These are phyloP conservation scores for Selenia dentaria DNA, from an alignment of 2,888 invertebrate genomes.

Conservation along the genomic window DNA sequence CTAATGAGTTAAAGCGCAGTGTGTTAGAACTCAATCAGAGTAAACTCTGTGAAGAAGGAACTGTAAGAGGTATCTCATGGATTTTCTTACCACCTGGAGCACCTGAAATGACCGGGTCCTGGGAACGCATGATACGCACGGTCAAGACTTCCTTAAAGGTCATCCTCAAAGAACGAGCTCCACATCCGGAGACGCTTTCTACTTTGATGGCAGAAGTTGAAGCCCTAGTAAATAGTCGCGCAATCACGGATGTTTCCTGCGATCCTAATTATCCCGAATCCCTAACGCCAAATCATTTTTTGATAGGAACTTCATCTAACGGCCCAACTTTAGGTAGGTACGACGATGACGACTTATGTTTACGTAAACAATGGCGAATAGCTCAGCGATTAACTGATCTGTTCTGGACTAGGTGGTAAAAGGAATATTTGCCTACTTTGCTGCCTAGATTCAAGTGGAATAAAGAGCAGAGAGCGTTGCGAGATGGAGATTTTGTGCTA, in stretches of 20 bases:
- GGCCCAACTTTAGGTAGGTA: neutral
- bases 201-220: conserved; percentile 22
- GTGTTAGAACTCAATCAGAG: conserved; percentile 13
- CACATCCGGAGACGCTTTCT: conserved; percentile 16
- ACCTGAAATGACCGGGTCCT: conserved; percentile 2
- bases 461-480: too few species aligned
- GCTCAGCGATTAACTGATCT: conserved; percentile 1
- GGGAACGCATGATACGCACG: conserved; percentile 26
- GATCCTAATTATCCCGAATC: conserved; percentile 9
- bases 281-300: conserved; percentile 17
- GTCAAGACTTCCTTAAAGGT: conserved; percentile 17
- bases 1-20: neutral
- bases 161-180: conserved; percentile 10
- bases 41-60: conserved; percentile 2
- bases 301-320: conserved; percentile 1
- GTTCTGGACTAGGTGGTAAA: conserved; percentile 1
- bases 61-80: conserved; percentile 14
- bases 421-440: neutral
- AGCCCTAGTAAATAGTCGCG: conserved; percentile 12
- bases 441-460: too few species aligned
- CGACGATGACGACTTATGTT: neutral
- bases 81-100: conserved; percentile 21
- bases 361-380: neutral
- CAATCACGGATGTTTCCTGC: conserved; percentile 4
- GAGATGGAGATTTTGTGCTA: too few species aligned